Evolutionary conservation across 2,888 invertebrate species (phyloP).

Genomic region (Monopis laevigella): DNA sequence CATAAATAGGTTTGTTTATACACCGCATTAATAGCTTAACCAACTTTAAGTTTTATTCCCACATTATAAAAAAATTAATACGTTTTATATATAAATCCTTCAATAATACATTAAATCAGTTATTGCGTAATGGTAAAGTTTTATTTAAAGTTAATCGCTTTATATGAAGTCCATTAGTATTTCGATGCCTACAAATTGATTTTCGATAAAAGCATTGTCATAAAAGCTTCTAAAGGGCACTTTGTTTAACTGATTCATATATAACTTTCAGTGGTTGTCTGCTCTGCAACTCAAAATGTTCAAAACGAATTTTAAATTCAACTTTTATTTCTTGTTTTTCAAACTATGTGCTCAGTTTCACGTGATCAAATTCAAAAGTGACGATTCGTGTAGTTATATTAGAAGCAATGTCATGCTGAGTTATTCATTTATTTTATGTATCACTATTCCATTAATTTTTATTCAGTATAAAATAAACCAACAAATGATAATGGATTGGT

Average conservation of each 20-base stretch:
- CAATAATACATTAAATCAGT: too few relatives aligned
- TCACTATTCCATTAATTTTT: background rate
- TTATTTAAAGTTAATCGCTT: too few relatives aligned
- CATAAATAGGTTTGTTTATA: too few relatives aligned
- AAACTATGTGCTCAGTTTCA: slow-evolving; percentile 5
- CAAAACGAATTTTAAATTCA: background rate
- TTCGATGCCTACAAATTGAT: background rate
- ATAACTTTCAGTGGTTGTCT: background rate
- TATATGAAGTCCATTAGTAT: slow-evolving; percentile 4
- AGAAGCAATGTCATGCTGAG: background rate
- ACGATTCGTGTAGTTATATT: background rate
- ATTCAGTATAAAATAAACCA: background rate
- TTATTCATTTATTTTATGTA: background rate
- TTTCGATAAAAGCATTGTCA: background rate
- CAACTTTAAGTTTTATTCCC: too few relatives aligned
- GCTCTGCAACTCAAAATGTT: too few relatives aligned
- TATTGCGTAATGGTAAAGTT: too few relatives aligned
- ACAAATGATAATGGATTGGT: background rate
- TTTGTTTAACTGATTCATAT: too few relatives aligned
- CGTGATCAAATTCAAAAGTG: background rate
- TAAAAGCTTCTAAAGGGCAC: background rate
- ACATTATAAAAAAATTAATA: too few relatives aligned
- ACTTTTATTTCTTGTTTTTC: slow-evolving; percentile 1
- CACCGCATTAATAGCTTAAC: too few relatives aligned
- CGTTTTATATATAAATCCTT: too few relatives aligned